Conservation (phyloP, 2,797 vertebrate genomes). For the Channallabes apus region DNA sequence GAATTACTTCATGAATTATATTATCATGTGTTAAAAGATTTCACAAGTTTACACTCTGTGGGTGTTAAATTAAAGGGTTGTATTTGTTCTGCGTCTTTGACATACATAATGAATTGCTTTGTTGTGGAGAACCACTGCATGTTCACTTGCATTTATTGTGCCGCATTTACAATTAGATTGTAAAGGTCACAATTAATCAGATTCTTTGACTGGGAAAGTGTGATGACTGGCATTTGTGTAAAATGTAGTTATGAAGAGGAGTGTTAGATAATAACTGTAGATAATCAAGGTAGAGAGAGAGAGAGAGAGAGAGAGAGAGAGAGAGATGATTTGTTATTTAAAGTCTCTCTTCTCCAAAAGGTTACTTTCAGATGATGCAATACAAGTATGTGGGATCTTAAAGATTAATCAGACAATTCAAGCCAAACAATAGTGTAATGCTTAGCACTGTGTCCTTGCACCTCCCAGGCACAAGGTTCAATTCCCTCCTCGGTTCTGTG, state of each 20-base stretch:
- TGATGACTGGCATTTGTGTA: conserved; percentile 1
- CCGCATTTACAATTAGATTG: neutral
- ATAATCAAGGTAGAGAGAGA: neutral
- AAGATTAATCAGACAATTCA: too few species aligned
- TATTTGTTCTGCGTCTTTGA: neutral
- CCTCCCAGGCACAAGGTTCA: too few species aligned
- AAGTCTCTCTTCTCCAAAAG: neutral
- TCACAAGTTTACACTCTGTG: neutral
- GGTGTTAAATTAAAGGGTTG: neutral
- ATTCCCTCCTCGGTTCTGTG: too few species aligned
- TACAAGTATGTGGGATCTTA: neutral
- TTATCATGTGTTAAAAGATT: neutral
- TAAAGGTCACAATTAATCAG: conserved; percentile 36
- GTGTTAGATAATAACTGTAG: neutral
- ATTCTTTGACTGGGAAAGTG: neutral
- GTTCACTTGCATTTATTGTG: neutral
- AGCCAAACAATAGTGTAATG: too few species aligned
- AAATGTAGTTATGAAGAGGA: neutral
- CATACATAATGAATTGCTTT: conserved; percentile 11
- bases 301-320: neutral
- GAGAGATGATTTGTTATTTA: neutral
- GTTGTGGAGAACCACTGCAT: neutral
- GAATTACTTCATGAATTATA: neutral
- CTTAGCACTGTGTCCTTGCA: too few species aligned
- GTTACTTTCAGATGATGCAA: neutral